Evolutionary conservation across 2,888 invertebrate species (phyloP).

Genomic region (Mythimna ferrago): DNA sequence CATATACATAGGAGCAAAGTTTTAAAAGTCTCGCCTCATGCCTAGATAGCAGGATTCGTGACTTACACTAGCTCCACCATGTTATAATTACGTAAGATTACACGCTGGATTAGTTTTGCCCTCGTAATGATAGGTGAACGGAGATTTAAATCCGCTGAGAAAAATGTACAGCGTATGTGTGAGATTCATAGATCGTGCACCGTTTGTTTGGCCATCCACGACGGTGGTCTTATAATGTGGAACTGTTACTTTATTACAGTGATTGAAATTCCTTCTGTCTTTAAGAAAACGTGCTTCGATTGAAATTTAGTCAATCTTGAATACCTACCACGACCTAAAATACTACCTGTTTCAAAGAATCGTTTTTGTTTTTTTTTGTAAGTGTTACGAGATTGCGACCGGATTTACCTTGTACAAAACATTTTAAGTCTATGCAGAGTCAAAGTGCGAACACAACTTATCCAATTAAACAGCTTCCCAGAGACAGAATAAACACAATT

Average conservation of each 20-base stretch:
- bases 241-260: slow-evolving; percentile 36
- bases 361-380: background rate
- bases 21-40: slow-evolving; percentile 79
- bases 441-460: slow-evolving; percentile 48
- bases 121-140: slow-evolving; percentile 80
- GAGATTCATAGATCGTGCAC: slow-evolving; percentile 53
- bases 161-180: slow-evolving; percentile 63
- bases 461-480: slow-evolving; percentile 48
- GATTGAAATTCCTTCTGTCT: slow-evolving; percentile 42
- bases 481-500: slow-evolving; percentile 43
- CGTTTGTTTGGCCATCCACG: slow-evolving; percentile 44
- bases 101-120: slow-evolving; percentile 78
- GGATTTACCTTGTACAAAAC: slow-evolving; percentile 35
- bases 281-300: slow-evolving; percentile 34
- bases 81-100: slow-evolving; percentile 89
- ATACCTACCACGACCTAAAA: slow-evolving; percentile 17
- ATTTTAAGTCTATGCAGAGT: slow-evolving; percentile 43
- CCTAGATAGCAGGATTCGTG: slow-evolving; percentile 87
- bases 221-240: slow-evolving; percentile 52
- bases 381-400: slow-evolving; percentile 7
- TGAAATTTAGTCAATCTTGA: slow-evolving; percentile 11
- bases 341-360: background rate
- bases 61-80: slow-evolving; percentile 84
- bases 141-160: slow-evolving; percentile 70
- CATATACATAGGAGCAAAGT: slow-evolving; percentile 72